Base-by-base conservation (phyloP, 2,797 vertebrate genomes). In the Acrossocheilus wenchowensis region DNA sequence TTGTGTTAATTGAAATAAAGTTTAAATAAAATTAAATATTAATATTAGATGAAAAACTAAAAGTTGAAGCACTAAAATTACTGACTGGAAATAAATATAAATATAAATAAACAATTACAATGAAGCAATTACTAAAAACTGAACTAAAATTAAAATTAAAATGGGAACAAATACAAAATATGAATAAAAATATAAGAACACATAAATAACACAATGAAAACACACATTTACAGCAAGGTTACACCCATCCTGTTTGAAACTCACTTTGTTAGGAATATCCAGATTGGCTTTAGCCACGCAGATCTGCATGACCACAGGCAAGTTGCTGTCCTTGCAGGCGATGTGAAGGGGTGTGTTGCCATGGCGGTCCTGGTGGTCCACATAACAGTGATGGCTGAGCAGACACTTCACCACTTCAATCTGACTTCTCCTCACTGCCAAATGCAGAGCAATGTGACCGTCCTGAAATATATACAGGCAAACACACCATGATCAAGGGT, bases 261-360 rank as follows among this genome's bases (percentile, higher is more conserved):
- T 91, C 91, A 98, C 98, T 97, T 99, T 99, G 92, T 99, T 99
- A 78, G 96, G 93, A 50, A 98, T 89, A 94, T 99, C 98, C 50
- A 99, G 92, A 90, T 88, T 95, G 86, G 97, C 98, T 84, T 91
- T 95, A 78, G 97, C 95, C 26, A 93, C 94, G 90, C 97, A 98
- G 62, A 99, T 95, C 1, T 96, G 94, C 62, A 91, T 93, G 91
- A 98, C 97, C 21, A 99, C 92, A 6, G 97, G 94, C 84, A 98
- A 89, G 6, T 97, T 98, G 52, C 97, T 97, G 41, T 99, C 98
- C 92, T 99, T 99, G 91, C 97, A 98, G 88, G 98, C 98, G 85
- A 99, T 96, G 3, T 99, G 98, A 83, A 99, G 93, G 0, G 98
- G 96, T 0, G 97, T 97, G 93, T 99, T 99, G 80, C 98, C 98